Base-by-base conservation (phyloP, 2,888 invertebrate species). In the Drosophila mayaguana region DNA sequence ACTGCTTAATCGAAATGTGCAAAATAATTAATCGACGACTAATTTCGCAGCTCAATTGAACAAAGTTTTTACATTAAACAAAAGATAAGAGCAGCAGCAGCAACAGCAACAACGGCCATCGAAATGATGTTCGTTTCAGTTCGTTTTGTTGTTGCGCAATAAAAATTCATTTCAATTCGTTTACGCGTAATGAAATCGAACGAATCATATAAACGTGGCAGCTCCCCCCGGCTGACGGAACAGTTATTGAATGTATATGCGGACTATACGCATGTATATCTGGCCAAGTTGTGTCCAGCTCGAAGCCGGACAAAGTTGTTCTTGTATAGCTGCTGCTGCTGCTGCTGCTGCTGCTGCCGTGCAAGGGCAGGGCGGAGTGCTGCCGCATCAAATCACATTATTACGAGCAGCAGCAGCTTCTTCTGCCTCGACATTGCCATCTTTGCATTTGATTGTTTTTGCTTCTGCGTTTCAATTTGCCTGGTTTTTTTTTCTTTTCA, bases 11-110 rank as follows among this genome's bases (percentile, higher is more conserved):
- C 78, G 68, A 72, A 76, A 79, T 57, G 75, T 76, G 76, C 72
- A 80, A 84, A 84, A 78, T 84, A 77, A 85, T 88, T 74, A 86
- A 87, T 84, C 81, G 78, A 61, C 81, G 78, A 83, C 81, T 82
- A 86, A 83, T 86, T 88, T 84, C 70, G 77, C 75, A 71, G 75
- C 70, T 75, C 76, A 83, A 86, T 84, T 88, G 72, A 84, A 87
- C 89, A 89, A 80, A 81, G 83, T 84, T 91, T 88, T 88, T 88
- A 85, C 91, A 91, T 91, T 90, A 90, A 86, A 81, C 80, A 80
- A 81, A 83, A 76, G 80, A 78, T 83, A 80, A 81, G 57, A 60
- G 14, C 64, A 56, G 14, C 45, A 55, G 20, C 63, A 36, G 3
- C 53, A 54, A 38, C 32, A 60, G 22, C 43, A 28, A 3, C 18